Percentiles rank a stretch among this genome's conserved stretches.
Conservation (phyloP, 2,797 vertebrate genomes). For the Sebastes dallii region DNA sequence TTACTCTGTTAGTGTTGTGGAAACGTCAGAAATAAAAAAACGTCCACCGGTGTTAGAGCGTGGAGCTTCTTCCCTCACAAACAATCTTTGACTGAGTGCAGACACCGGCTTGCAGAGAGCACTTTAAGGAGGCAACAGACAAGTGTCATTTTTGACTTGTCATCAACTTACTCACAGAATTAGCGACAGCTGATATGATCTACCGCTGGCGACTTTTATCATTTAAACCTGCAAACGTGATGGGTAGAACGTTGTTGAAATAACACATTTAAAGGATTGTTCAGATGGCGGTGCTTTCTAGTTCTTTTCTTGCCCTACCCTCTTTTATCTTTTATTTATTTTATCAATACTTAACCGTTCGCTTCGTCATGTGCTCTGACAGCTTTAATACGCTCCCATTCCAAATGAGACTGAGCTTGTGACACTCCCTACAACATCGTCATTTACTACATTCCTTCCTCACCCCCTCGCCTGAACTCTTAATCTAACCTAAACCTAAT, state of each 20-base stretch:
- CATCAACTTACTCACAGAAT: background rate
- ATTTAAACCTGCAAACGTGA: background rate
- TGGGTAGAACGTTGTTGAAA: background rate
- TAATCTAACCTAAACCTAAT: background rate
- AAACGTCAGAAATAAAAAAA: too few species aligned
- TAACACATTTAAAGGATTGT: background rate
- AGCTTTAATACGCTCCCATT: background rate
- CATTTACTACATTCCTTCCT: background rate
- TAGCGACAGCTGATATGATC: background rate
- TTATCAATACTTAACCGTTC: background rate
- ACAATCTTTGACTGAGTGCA: too few species aligned
- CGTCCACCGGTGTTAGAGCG: too few species aligned
- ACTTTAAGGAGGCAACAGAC: background rate
- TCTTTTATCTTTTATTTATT: background rate
- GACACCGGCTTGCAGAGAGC: background rate
- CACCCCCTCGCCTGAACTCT: background rate
- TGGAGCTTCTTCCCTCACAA: too few species aligned
- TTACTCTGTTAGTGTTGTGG: too few species aligned
- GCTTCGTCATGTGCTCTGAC: background rate
- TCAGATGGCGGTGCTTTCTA: background rate
- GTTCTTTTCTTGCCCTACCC: background rate
- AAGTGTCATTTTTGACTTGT: background rate
- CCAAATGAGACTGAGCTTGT: background rate
- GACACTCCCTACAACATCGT: constrained; percentile 16
- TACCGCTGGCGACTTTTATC: background rate